These are phyloP conservation scores for Drosophila serrata DNA, from an alignment of 1,140 invertebrate genomes.

Conservation along the genomic window DNA sequence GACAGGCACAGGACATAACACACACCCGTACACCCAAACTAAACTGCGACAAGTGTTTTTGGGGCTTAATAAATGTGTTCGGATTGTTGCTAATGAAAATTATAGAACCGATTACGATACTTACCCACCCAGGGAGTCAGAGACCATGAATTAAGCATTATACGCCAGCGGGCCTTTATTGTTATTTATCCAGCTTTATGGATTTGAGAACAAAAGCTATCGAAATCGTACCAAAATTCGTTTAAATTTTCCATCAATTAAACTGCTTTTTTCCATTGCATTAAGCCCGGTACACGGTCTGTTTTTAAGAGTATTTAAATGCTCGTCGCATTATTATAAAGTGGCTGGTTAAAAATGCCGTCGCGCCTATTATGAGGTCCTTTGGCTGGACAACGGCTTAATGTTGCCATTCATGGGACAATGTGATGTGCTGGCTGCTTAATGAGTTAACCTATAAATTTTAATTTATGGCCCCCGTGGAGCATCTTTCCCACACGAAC, in stretches of 20 bases:
- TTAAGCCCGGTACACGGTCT: slow-evolving; percentile 30
- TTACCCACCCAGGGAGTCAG: neutral
- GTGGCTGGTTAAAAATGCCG: slow-evolving; percentile 53
- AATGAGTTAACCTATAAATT: slow-evolving; percentile 44
- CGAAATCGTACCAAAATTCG: slow-evolving; percentile 14
- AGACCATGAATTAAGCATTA: slow-evolving; percentile 36
- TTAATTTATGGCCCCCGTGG: slow-evolving; percentile 23
- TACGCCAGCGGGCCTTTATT: slow-evolving; percentile 17
- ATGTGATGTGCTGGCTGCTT: slow-evolving; percentile 41
- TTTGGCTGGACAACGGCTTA: slow-evolving; percentile 21
- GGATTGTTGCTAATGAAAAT: slow-evolving; percentile 48
- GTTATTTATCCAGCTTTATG: slow-evolving; percentile 44
- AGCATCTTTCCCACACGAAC: slow-evolving; percentile 13
- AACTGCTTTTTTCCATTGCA: slow-evolving; percentile 42
- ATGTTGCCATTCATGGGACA: slow-evolving; percentile 23
- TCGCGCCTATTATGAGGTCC: slow-evolving; percentile 52
- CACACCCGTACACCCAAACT: slow-evolving; percentile 19
- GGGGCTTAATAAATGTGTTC: slow-evolving; percentile 55
- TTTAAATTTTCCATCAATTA: slow-evolving; percentile 44
- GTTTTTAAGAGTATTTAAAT: slow-evolving; percentile 69
- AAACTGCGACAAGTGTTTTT: slow-evolving; percentile 71
- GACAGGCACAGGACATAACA: slow-evolving; percentile 25
- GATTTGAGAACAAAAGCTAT: slow-evolving; percentile 6
- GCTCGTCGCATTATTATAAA: slow-evolving; percentile 63
- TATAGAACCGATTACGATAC: slow-evolving; percentile 42